A percentile compares a stretch with the other conserved stretches of the same genome.
Evolutionary conservation across 2,797 vertebrate genomes (phyloP).

Genomic region (Bradypodion pumilum): DNA sequence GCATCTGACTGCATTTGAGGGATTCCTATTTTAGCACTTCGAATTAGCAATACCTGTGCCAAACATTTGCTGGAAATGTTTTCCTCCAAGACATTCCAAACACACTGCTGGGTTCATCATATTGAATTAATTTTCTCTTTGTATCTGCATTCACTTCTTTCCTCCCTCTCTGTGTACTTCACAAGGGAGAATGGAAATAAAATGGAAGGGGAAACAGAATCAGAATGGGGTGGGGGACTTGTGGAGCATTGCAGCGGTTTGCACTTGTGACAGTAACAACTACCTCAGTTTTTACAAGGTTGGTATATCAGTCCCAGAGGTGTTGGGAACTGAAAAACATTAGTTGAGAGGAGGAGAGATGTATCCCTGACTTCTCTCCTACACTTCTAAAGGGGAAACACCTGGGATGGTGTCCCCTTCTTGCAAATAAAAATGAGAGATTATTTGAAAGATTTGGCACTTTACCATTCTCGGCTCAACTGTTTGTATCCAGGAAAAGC

Average conservation of each 20-base stretch:
- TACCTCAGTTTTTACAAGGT: slow-evolving; percentile 25
- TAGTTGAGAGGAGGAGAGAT: background rate
- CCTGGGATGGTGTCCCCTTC: background rate
- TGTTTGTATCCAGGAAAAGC: slow-evolving; percentile 9
- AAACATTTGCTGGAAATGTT: slow-evolving; percentile 43
- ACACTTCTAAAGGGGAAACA: slow-evolving; percentile 38
- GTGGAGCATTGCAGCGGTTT: slow-evolving; percentile 41
- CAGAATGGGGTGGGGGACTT: slow-evolving; percentile 33
- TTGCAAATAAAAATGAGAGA: slow-evolving; percentile 28
- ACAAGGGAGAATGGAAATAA: slow-evolving; percentile 29
- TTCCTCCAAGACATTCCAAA: slow-evolving; percentile 35
- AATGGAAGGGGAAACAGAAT: slow-evolving; percentile 8
- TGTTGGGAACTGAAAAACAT: slow-evolving; percentile 32
- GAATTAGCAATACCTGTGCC: background rate
- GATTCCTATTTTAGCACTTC: slow-evolving; percentile 4
- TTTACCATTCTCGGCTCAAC: background rate
- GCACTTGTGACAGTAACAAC: slow-evolving; percentile 31
- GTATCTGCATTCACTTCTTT: slow-evolving; percentile 45
- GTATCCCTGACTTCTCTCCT: background rate
- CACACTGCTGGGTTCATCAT: slow-evolving; percentile 27
- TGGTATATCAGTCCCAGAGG: slow-evolving; percentile 31
- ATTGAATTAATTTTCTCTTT: slow-evolving; percentile 65
- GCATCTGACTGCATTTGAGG: slow-evolving; percentile 19
- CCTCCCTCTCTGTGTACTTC: slow-evolving; percentile 40
- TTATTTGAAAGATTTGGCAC: slow-evolving; percentile 1